Base-by-base conservation (phyloP, 2,797 vertebrate genomes). In the Lepus oiostolus region DNA sequence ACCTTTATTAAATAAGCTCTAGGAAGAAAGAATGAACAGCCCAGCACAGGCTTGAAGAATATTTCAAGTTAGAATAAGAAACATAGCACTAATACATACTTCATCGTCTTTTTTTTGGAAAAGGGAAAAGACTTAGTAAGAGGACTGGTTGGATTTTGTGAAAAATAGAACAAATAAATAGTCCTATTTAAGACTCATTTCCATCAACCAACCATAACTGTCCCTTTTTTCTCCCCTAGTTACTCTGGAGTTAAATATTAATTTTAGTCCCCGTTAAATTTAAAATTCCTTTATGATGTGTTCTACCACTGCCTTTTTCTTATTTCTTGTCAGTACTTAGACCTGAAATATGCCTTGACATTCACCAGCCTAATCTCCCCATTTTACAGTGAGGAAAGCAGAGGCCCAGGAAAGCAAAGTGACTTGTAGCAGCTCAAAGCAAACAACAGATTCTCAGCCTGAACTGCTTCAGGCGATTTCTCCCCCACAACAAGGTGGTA, bases 1-100 rank as follows among this genome's bases (percentile, higher is more conserved):
- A 77, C 22, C 75, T 84, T 98, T 96, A 68, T 79, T 94, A 30
- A 96, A 88, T 92, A 96, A 89, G 52, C 21, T 94, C 50, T 75
- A 88, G 81, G 26, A 14, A 24, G 52, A 75, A 8, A 0, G 19
- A 76, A 50, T 91, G 26, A 24, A 3, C 30, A 54, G 87, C 52
- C 77, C 11, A 79, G 17, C 62, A 42, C 71, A 88, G 67, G 2
- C n/a, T 75, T 3, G 32, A 86, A 95, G 35, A 91, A 63, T 58
- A 90, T 86, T 95, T 92, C 70, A 94, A 89, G 68, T 68, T 68
- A 77, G 60, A 95, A 5, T 58, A 93, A 81, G 94, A 89, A 96
- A 90, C 28, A 63, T 60, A 79, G 95, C 86, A 7, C 21, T 83
- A 63, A 13, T 54, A 28, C 30, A 50, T 76, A 79, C 86, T 88